phyloP scores from a whole-genome alignment of 2,888 invertebrate genomes.

The Agrilus biguttatus region DNA sequence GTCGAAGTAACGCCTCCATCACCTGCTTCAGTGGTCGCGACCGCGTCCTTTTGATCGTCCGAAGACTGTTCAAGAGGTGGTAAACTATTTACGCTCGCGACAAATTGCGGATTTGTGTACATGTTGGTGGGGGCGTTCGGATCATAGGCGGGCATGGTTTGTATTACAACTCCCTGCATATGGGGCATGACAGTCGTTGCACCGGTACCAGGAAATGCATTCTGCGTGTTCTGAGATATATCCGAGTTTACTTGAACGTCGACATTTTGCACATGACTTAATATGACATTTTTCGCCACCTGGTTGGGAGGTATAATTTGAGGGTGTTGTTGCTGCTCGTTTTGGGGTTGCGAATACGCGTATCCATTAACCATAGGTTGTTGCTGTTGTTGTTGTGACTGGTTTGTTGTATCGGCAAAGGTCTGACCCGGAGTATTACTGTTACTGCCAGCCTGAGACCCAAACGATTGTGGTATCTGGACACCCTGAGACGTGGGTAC shows the following conservation, averaged over 20 bases:
- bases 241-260: slow-evolving; percentile 7
- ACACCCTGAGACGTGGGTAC: slow-evolving; percentile 27
- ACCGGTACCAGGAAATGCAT: neutral
- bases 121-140: slow-evolving; percentile 18
- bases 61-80: slow-evolving; percentile 15
- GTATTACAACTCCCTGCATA: slow-evolving; percentile 5
- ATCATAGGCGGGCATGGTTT: slow-evolving; percentile 4
- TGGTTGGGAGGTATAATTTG: slow-evolving; percentile 23
- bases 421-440: slow-evolving; percentile 22
- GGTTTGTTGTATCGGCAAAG: slow-evolving; percentile 23
- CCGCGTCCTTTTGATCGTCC: slow-evolving; percentile 12
- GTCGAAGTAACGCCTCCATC: slow-evolving; percentile 12
- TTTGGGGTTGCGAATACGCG: slow-evolving; percentile 16
- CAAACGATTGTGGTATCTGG: slow-evolving; percentile 17
- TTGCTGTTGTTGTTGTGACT: slow-evolving; percentile 14
- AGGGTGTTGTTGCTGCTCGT: slow-evolving; percentile 15
- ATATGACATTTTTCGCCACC: slow-evolving; percentile 23
- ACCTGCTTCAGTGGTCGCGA: slow-evolving; percentile 11
- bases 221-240: slow-evolving; percentile 3
- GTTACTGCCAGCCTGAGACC: too few relatives aligned
- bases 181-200: slow-evolving; percentile 2
- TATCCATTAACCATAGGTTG: slow-evolving; percentile 28
- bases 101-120: slow-evolving; percentile 28
- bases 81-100: slow-evolving; percentile 25
- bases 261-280: slow-evolving; percentile 13